Evolutionary conservation across 2,797 vertebrate species (phyloP).

Genomic region (Sebastes oblongus): DNA sequence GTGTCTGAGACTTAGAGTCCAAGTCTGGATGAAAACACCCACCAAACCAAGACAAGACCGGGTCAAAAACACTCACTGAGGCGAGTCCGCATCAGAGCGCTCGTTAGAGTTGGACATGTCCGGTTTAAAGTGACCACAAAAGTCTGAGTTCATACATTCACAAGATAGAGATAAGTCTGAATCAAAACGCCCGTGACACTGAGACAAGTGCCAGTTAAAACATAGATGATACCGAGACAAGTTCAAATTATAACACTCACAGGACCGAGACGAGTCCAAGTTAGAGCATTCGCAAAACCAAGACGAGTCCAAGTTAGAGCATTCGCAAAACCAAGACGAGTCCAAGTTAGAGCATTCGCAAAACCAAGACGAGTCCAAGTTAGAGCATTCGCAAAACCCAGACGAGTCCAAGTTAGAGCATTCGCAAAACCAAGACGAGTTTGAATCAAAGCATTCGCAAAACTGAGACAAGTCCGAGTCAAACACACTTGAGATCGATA

Average conservation of each 20-base stretch:
- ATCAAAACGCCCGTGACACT: not conserved
- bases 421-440: too few relatives aligned
- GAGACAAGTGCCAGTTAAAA: too few relatives aligned
- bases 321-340: too few relatives aligned
- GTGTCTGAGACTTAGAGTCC: not conserved
- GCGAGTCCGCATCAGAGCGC: not conserved
- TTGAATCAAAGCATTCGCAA: too few relatives aligned
- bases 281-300: not conserved
- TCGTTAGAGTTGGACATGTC: not conserved
- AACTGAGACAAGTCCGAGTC: not conserved
- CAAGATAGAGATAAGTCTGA: not conserved
- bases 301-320: too few relatives aligned
- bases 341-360: not conserved
- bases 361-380: not conserved
- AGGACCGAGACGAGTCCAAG: not conserved
- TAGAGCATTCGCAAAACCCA: not conserved
- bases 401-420: not conserved
- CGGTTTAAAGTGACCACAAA: not conserved
- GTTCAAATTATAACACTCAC: not conserved
- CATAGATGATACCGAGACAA: not conserved
- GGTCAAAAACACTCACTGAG: not conserved
- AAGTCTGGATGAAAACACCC: not conserved
- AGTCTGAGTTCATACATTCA: not conserved
- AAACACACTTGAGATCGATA: not conserved
- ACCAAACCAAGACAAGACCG: not conserved